Conservation (phyloP, 1,140 invertebrate genomes). For the Pteromalus puparum region DNA sequence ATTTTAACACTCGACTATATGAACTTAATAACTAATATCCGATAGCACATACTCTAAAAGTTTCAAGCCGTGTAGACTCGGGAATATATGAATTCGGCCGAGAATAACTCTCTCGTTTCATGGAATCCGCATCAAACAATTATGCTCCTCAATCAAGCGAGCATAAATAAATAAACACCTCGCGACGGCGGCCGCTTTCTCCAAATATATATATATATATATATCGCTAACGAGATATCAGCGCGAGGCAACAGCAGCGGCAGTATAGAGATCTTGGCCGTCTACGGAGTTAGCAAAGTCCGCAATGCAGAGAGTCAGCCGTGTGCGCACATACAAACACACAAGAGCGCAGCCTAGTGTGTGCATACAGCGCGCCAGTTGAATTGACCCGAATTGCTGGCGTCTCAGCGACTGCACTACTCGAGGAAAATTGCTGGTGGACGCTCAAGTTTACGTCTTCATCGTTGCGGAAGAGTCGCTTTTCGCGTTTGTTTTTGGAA, state of each 20-base stretch:
- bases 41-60: too few species aligned
- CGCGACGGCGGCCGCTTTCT: neutral
- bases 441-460: conserved; percentile 1
- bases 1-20: too few species aligned
- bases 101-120: too few species aligned
- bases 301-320: neutral
- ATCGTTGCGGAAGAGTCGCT: neutral
- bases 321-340: neutral
- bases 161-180: neutral
- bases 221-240: neutral
- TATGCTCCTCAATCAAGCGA: too few species aligned
- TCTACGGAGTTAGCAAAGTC: neutral
- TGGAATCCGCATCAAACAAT: too few species aligned
- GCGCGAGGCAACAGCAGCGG: too few species aligned
- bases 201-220: too few species aligned
- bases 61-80: too few species aligned
- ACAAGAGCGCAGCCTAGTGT: neutral
- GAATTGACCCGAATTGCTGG: conserved; percentile 27
- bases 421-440: neutral
- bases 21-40: too few species aligned
- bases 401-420: conserved; percentile 1
- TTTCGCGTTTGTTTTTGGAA: too few species aligned
- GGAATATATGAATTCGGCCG: too few species aligned
- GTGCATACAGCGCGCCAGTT: neutral
- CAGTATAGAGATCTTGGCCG: neutral